Percentiles rank a stretch among this genome's conserved stretches.
Conservation (phyloP, 2,797 vertebrate species). For the Forpus xanthops region DNA sequence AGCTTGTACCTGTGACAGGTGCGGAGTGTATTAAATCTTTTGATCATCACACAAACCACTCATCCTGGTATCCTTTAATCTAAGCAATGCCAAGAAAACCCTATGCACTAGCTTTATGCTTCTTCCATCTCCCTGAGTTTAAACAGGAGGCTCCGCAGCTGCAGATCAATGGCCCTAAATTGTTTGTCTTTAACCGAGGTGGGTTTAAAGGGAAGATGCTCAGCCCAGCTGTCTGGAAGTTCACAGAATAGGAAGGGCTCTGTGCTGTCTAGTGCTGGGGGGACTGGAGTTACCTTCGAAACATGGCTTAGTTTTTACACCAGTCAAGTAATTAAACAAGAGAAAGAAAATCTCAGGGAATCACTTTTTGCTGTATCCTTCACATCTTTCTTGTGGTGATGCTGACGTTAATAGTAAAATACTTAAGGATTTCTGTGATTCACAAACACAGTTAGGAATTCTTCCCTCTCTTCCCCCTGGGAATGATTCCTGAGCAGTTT, state of each 20-base stretch:
- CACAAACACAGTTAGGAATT: not conserved
- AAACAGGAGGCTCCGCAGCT: slow-evolving; percentile 53
- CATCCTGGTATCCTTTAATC: slow-evolving; percentile 70
- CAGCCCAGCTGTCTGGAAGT: slow-evolving; percentile 55
- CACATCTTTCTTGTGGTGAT: not conserved
- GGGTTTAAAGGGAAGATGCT: slow-evolving; percentile 62
- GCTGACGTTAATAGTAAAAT: not conserved
- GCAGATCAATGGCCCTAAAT: slow-evolving; percentile 70
- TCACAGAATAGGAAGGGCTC: slow-evolving; percentile 32
- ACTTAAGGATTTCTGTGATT: not conserved
- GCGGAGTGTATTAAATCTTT: slow-evolving; percentile 63
- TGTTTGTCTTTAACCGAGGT: slow-evolving; percentile 66
- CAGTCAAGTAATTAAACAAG: slow-evolving; percentile 46
- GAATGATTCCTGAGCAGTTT: not conserved
- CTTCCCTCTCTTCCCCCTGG: too few relatives aligned
- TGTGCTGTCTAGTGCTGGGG: not conserved
- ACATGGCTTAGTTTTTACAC: slow-evolving; percentile 5
- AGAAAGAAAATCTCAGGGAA: not conserved
- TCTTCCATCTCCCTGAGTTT: slow-evolving; percentile 31
- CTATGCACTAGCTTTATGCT: slow-evolving; percentile 28
- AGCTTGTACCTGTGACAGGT: slow-evolving; percentile 70
- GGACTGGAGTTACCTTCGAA: slow-evolving; percentile 33
- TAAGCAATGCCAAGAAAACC: slow-evolving; percentile 61
- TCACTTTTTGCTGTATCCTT: not conserved
- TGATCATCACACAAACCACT: slow-evolving; percentile 70